Evolutionary conservation across 2,888 invertebrate species (phyloP).

Genomic region (Torymus aiolomorphi): DNA sequence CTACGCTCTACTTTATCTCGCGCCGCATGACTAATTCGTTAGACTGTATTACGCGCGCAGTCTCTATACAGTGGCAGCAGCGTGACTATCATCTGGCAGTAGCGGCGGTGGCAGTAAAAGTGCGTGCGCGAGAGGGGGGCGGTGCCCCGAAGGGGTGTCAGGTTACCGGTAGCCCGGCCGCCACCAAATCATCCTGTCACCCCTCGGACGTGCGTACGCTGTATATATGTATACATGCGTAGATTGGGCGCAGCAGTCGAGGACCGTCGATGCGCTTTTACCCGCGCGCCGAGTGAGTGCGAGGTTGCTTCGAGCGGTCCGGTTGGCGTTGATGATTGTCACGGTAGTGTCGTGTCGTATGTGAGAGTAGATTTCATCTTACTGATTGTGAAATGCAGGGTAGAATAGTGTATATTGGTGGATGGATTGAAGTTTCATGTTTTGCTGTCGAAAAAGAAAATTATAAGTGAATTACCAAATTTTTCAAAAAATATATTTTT

Average conservation of each 20-base stretch:
- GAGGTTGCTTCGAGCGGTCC: too few relatives aligned
- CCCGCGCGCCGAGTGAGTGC: too few relatives aligned
- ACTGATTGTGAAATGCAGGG: too few relatives aligned
- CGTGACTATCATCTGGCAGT: slow-evolving; percentile 33
- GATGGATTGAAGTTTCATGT: too few relatives aligned
- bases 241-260: neutral
- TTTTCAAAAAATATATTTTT: too few relatives aligned
- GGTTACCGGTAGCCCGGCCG: slow-evolving; percentile 15
- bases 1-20: slow-evolving; percentile 15
- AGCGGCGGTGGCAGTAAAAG: slow-evolving; percentile 47
- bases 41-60: neutral
- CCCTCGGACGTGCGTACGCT: neutral
- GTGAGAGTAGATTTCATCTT: too few relatives aligned
- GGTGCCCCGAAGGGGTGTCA: slow-evolving; percentile 41
- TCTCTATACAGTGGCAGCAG: neutral
- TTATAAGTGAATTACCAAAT: too few relatives aligned
- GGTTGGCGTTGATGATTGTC: too few relatives aligned
- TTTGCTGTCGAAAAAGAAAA: too few relatives aligned
- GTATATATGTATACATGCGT: neutral
- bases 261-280: neutral
- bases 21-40: slow-evolving; percentile 46
- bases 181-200: too few relatives aligned
- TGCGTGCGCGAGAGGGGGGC: slow-evolving; percentile 59
- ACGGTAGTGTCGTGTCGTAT: too few relatives aligned
- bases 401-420: too few relatives aligned